A percentile compares a stretch with the other conserved stretches of the same genome.
These are phyloP conservation scores for Drosophila grimshawi DNA, from an alignment of 1,140 invertebrate species.

Conservation along the genomic window DNA sequence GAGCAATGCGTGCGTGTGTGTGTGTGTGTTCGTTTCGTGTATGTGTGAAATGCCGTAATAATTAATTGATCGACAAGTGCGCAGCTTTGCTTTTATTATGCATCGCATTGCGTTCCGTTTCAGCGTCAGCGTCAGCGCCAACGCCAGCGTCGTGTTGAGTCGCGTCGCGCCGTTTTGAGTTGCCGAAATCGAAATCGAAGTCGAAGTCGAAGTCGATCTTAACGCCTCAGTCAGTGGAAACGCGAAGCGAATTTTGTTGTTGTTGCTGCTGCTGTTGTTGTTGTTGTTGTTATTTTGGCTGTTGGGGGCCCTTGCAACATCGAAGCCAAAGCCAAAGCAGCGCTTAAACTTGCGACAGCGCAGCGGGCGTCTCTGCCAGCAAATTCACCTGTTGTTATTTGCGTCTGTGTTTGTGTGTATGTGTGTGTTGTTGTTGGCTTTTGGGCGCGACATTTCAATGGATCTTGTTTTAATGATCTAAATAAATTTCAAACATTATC, in stretches of 20 bases:
- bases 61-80: slow-evolving; percentile 82
- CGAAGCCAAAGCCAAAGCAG: slow-evolving; percentile 35
- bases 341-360: slow-evolving; percentile 59
- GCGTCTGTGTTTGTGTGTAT: slow-evolving; percentile 3
- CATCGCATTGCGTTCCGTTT: slow-evolving; percentile 40
- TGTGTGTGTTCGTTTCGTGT: slow-evolving; percentile 19
- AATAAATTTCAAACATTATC: slow-evolving; percentile 35
- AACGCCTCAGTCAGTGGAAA: slow-evolving; percentile 6
- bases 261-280: slow-evolving; percentile 20
- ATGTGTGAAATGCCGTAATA: slow-evolving; percentile 75
- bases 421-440: slow-evolving; percentile 14
- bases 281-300: slow-evolving; percentile 1
- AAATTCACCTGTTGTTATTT: slow-evolving; percentile 63
- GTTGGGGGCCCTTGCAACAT: slow-evolving; percentile 62
- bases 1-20: slow-evolving; percentile 4
- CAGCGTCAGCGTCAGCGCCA: background rate
- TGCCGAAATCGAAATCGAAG: slow-evolving; percentile 55
- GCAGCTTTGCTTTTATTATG: slow-evolving; percentile 74
- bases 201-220: slow-evolving; percentile 73
- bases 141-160: slow-evolving; percentile 21
- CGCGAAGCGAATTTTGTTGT: slow-evolving; percentile 21
- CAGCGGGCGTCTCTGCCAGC: slow-evolving; percentile 30
- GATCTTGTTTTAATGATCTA: slow-evolving; percentile 32
- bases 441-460: slow-evolving; percentile 33
- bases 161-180: slow-evolving; percentile 47